A percentile compares a stretch with the other conserved stretches of the same genome.
Conservation (phyloP, 2,113 vertebrate genomes). For the Hemichromis elongatus region DNA sequence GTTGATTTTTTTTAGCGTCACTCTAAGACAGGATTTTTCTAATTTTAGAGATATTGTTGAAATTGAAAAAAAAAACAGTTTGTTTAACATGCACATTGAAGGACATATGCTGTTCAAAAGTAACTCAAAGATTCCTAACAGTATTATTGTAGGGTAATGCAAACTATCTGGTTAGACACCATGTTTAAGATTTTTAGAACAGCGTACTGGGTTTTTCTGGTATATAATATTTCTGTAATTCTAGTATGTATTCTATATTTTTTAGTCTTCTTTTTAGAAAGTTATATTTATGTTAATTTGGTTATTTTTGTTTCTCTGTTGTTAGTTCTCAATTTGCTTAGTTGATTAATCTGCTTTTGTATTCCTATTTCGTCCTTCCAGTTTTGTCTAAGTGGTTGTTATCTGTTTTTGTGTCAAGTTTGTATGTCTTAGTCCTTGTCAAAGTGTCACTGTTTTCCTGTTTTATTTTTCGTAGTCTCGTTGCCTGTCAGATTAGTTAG, state of each 20-base stretch:
- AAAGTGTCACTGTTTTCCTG: background rate
- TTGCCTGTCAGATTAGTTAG: background rate
- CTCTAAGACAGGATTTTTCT: background rate
- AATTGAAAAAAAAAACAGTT: background rate
- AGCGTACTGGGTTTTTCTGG: background rate
- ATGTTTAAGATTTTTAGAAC: background rate
- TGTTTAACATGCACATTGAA: background rate
- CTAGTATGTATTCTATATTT: background rate
- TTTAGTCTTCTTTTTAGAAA: background rate
- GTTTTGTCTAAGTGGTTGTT: background rate
- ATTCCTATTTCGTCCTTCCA: background rate
- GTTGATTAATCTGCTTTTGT: background rate
- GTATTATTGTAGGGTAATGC: background rate
- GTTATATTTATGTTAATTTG: background rate
- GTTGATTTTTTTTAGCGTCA: background rate
- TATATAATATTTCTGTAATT: background rate
- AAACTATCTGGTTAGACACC: background rate
- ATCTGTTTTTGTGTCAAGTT: background rate
- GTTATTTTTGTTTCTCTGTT: background rate
- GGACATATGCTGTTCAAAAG: background rate
- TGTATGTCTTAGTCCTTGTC: background rate
- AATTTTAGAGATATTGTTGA: background rate
- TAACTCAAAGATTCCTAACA: background rate
- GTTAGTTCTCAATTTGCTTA: background rate
- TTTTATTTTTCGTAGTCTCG: accelerated